Percentiles rank a stretch among this genome's conserved stretches.
These are phyloP conservation scores for Nesidiocoris tenuis DNA, from an alignment of 2,888 invertebrate genomes.

Conservation along the genomic window DNA sequence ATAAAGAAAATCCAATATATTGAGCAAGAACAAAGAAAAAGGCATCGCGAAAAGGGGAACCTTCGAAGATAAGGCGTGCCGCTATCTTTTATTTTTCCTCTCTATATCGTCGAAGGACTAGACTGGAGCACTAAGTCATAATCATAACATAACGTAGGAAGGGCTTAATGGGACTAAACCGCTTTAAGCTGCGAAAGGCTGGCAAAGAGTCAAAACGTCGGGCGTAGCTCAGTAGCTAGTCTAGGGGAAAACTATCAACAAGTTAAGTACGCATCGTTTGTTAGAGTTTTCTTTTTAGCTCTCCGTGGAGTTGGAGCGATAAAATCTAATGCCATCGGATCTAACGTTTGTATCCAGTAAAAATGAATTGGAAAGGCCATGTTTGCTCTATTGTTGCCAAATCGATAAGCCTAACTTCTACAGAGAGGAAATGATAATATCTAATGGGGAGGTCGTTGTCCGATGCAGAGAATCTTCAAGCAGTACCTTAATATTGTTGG, in stretches of 20 bases:
- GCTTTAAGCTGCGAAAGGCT: not conserved
- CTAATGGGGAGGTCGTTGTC: no score
- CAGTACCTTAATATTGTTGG: no score
- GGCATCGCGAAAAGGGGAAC: not conserved
- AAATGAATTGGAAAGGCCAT: no score
- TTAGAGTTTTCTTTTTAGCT: not conserved
- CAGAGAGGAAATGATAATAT: no score
- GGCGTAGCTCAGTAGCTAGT: not conserved
- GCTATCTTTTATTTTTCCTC: not conserved
- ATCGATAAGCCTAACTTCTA: no score
- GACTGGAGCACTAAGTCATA: not conserved
- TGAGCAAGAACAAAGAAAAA: no score
- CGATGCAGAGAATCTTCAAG: no score
- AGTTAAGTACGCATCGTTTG: not conserved
- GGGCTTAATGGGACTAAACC: not conserved
- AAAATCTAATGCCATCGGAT: not conserved
- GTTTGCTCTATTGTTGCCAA: no score
- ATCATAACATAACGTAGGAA: no score
- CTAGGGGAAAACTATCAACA: not conserved
- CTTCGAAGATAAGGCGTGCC: not conserved
- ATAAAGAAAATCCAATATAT: no score
- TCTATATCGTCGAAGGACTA: not conserved
- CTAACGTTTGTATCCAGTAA: not conserved
- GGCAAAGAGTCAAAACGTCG: not conserved
- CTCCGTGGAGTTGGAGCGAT: not conserved